Evolutionary conservation across 2,888 invertebrate genomes (phyloP).

Genomic region (Antitype chi): DNA sequence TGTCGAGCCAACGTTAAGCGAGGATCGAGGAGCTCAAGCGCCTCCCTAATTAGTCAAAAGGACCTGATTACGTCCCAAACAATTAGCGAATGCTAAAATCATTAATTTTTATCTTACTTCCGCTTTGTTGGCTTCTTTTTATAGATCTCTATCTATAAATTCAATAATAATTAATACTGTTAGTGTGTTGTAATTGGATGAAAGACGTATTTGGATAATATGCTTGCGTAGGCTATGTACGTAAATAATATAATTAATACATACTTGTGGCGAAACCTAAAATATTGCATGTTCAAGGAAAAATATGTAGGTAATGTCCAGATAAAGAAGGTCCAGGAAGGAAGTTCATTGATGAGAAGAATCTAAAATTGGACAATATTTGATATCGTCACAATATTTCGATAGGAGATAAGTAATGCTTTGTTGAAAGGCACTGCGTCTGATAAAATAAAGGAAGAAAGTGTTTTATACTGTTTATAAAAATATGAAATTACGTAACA

Average conservation of each 20-base stretch:
- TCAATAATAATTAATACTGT: not conserved
- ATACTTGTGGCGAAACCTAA: not conserved
- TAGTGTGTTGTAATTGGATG: not conserved
- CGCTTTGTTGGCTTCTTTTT: not conserved
- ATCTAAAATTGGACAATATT: not conserved
- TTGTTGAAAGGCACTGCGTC: not conserved
- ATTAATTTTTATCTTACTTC: constrained; percentile 9
- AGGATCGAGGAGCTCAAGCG: not conserved
- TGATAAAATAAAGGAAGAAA: not conserved
- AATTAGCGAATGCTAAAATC: constrained; percentile 8
- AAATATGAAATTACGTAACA: not conserved
- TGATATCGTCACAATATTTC: not conserved
- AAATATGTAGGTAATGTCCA: not conserved
- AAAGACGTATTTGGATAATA: not conserved
- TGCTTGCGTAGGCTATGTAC: not conserved
- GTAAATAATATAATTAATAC: not conserved
- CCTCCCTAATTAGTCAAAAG: constrained; percentile 10
- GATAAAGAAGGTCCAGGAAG: not conserved
- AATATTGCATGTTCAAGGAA: constrained; percentile 4
- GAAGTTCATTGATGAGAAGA: not conserved
- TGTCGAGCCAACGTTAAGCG: not conserved
- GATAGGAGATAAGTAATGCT: too few species aligned
- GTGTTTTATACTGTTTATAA: not conserved
- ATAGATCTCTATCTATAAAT: not conserved
- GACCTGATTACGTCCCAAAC: constrained; percentile 19